phyloP scores from a whole-genome alignment of 2,888 invertebrate species.

The Nebria brevicollis region DNA sequence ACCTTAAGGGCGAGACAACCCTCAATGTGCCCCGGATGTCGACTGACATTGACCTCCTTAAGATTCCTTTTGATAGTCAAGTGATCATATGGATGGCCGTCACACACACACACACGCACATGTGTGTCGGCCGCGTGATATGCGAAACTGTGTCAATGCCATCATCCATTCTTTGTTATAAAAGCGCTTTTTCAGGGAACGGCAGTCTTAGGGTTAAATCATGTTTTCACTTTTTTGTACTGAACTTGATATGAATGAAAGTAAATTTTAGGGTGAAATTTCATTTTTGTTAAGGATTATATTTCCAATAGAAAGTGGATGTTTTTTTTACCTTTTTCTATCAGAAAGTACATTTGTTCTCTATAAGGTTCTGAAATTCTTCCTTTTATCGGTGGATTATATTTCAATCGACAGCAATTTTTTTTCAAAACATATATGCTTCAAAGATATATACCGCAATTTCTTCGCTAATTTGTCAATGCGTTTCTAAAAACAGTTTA shows the following conservation, averaged over 20 bases:
- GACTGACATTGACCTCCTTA: constrained; percentile 44
- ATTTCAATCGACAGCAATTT: not conserved
- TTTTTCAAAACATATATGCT: no score
- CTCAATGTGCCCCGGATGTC: constrained; percentile 30
- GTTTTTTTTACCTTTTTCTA: not conserved
- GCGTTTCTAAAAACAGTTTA: no score
- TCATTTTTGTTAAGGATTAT: not conserved
- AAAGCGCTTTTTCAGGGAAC: not conserved
- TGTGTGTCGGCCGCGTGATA: constrained; percentile 18
- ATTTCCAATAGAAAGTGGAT: not conserved
- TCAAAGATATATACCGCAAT: no score
- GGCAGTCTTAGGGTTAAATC: not conserved
- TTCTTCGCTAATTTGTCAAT: no score
- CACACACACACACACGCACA: not conserved
- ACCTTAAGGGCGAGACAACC: constrained; percentile 25
- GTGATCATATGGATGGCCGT: constrained; percentile 21
- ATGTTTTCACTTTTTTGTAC: not conserved
- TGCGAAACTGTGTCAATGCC: constrained; percentile 43
- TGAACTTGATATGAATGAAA: not conserved
- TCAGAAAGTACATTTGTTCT: not conserved
- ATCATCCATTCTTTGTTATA: not conserved
- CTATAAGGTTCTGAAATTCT: not conserved
- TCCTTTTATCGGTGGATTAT: not conserved
- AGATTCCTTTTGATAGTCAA: constrained; percentile 24
- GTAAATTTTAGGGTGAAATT: not conserved